These are phyloP conservation scores for Eristalinus aeneus DNA, from an alignment of 2,888 invertebrate genomes.

Conservation along the genomic window DNA sequence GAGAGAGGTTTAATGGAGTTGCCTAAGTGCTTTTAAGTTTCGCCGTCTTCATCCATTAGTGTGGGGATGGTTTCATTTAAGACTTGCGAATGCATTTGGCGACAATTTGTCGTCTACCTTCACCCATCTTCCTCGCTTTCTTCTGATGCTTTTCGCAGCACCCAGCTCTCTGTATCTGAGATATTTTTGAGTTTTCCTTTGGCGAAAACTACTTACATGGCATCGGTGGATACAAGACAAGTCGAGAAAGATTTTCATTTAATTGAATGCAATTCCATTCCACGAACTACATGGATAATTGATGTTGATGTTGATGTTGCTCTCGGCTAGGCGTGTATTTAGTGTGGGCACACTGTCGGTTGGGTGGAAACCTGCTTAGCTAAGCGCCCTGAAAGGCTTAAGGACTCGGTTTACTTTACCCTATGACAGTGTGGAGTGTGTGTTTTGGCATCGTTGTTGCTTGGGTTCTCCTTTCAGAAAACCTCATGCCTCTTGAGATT, in stretches of 20 bases:
- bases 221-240: conserved; percentile 12
- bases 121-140: neutral
- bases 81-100: conserved; percentile 57
- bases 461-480: neutral
- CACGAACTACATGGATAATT: conserved; percentile 60
- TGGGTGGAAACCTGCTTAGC: neutral
- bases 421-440: neutral
- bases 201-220: conserved; percentile 43
- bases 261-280: conserved; percentile 66
- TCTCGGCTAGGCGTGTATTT: neutral
- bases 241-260: conserved; percentile 38
- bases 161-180: neutral
- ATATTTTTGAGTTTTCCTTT: conserved; percentile 36
- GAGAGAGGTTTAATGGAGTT: conserved; percentile 61
- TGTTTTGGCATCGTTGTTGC: neutral
- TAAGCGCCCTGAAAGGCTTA: neutral
- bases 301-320: conserved; percentile 55
- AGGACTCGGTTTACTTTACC: neutral
- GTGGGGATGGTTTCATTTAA: conserved; percentile 48
- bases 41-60: conserved; percentile 60
- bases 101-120: conserved; percentile 58
- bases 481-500: neutral
- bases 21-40: conserved; percentile 69
- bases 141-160: too few species aligned
- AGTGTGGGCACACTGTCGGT: neutral